These are phyloP conservation scores for Anhinga anhinga DNA, from an alignment of 2,113 vertebrate species.

Conservation along the genomic window DNA sequence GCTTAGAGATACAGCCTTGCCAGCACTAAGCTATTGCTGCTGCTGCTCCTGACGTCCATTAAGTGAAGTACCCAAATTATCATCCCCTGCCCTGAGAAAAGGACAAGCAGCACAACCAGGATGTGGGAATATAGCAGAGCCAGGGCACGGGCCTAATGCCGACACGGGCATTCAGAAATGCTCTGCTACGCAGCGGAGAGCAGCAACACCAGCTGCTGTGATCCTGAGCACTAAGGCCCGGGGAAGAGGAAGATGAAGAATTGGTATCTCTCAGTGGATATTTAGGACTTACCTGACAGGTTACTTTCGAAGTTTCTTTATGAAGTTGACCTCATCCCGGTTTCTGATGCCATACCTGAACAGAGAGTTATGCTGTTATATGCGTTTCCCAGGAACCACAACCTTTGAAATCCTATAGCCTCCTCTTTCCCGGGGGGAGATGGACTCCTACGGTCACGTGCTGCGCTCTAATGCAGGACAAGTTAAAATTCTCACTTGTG, in stretches of 20 bases:
- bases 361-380: neutral
- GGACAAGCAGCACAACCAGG: neutral
- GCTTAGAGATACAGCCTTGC: neutral
- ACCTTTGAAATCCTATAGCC: neutral
- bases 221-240: neutral
- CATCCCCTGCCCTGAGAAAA: neutral
- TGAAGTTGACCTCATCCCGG: slow-evolving; percentile 92
- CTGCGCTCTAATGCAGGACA: neutral
- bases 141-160: accelerated
- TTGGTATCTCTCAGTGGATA: neutral
- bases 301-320: slow-evolving; percentile 87
- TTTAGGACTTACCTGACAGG: neutral
- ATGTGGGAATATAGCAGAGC: neutral
- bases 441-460: accelerated
- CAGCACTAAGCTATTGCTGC: neutral
- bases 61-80: neutral
- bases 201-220: neutral
- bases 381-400: neutral
- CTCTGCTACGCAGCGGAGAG: neutral
- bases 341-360: slow-evolving; percentile 92
- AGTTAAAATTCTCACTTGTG: neutral
- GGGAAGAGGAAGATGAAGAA: neutral
- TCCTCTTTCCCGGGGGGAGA: neutral
- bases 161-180: neutral
- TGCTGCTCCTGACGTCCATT: neutral